phyloP scores from a whole-genome alignment of 2,797 vertebrate genomes.

The Dendrocincla tyrannina region DNA sequence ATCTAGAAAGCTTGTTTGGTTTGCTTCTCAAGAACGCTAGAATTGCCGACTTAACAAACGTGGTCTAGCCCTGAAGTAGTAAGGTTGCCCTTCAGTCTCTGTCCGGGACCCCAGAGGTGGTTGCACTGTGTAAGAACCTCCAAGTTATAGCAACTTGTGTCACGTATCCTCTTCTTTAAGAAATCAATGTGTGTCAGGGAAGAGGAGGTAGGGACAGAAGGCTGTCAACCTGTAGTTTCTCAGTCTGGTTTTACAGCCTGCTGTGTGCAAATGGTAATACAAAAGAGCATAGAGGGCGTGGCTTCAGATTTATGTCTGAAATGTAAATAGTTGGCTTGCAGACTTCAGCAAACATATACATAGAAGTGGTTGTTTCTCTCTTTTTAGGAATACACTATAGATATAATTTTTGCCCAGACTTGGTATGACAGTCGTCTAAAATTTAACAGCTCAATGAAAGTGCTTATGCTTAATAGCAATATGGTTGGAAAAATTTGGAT shows the following conservation, averaged over 20 bases:
- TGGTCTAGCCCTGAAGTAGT: neutral
- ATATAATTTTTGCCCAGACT: constrained; percentile 97
- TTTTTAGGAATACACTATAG: constrained; percentile 90
- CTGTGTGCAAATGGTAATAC: neutral
- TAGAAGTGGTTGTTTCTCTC: constrained; percentile 24
- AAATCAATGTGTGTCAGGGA: neutral
- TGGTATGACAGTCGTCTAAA: constrained; percentile 96
- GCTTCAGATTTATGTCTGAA: neutral
- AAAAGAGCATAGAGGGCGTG: neutral
- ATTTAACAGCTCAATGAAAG: constrained; percentile 95
- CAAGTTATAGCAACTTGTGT: neutral
- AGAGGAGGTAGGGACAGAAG: neutral
- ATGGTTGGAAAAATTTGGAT: constrained; percentile 99
- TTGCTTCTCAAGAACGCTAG: neutral
- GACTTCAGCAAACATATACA: neutral
- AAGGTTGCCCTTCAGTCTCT: neutral
- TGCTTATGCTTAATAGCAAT: constrained; percentile 96
- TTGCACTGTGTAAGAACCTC: rapidly evolving
- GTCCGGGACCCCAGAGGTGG: neutral
- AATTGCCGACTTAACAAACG: neutral
- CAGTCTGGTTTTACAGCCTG: neutral
- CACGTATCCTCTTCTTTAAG: neutral
- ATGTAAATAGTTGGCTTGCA: neutral
- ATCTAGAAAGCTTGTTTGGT: neutral
- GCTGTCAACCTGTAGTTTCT: neutral